Percentiles rank a stretch among this genome's conserved stretches.
These are phyloP conservation scores for Zaprionus ornatus DNA, from an alignment of 1,140 invertebrate species.

Conservation along the genomic window DNA sequence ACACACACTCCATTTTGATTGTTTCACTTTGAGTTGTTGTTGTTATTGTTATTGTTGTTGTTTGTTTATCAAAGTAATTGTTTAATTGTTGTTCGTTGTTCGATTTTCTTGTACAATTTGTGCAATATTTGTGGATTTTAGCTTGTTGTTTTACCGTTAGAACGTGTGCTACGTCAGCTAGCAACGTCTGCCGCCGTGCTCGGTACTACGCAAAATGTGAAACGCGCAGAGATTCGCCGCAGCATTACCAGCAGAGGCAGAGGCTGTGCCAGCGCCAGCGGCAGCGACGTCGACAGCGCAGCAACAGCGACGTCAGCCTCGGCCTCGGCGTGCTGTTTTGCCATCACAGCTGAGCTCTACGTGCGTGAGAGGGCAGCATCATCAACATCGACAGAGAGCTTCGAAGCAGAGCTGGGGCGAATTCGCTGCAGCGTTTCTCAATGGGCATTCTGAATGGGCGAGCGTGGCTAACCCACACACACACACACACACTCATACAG, in stretches of 20 bases:
- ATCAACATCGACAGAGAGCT: too few relatives aligned
- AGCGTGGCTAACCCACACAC: conserved; percentile 14
- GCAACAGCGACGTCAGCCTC: neutral
- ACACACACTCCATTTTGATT: too few relatives aligned
- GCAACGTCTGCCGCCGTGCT: conserved; percentile 47
- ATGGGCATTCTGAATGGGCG: conserved; percentile 46
- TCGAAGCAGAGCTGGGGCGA: conserved; percentile 19
- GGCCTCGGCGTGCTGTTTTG: conserved; percentile 22
- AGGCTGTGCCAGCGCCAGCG: neutral
- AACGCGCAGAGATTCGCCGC: conserved; percentile 40
- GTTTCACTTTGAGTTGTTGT: neutral
- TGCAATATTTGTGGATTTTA: neutral
- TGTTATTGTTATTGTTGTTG: too few relatives aligned
- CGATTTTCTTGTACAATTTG: neutral
- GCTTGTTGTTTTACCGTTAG: conserved; percentile 5
- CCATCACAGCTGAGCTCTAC: conserved; percentile 37
- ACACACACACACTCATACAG: neutral
- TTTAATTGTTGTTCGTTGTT: neutral
- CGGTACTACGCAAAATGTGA: conserved; percentile 51
- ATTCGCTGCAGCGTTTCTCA: conserved; percentile 28
- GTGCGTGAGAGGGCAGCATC: neutral
- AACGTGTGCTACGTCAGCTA: conserved; percentile 34
- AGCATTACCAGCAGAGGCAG: conserved; percentile 9
- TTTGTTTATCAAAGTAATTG: neutral
- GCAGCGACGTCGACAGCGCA: neutral